Percentiles rank a stretch among this genome's conserved stretches.
Evolutionary conservation across 1,140 invertebrate species (phyloP).

Genomic region (Pentalonia nigronervosa): DNA sequence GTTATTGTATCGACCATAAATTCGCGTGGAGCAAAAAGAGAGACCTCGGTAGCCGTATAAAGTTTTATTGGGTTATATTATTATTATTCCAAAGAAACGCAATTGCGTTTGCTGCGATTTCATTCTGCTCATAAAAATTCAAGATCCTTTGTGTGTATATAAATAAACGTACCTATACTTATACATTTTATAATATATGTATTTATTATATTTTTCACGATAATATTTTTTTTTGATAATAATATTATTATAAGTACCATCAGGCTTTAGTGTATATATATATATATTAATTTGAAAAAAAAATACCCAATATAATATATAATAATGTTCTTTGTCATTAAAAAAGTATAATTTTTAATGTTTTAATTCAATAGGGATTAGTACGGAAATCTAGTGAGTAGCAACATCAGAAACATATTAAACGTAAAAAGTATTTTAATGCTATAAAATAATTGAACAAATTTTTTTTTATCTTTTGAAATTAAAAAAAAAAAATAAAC

Average conservation of each 20-base stretch:
- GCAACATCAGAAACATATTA: neutral
- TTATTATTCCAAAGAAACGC: slow-evolving; percentile 49
- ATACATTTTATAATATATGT: neutral
- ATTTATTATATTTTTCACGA: slow-evolving; percentile 7
- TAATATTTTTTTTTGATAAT: slow-evolving; percentile 6
- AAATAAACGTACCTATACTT: neutral
- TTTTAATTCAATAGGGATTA: neutral
- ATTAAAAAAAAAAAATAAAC: neutral
- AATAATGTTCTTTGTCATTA: neutral
- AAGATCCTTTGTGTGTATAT: neutral
- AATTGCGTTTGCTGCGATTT: slow-evolving; percentile 42
- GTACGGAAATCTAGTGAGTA: neutral
- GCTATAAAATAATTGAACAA: neutral
- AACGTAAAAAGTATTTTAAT: neutral
- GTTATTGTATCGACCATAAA: slow-evolving; percentile 41
- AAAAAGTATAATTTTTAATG: neutral
- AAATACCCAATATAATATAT: neutral
- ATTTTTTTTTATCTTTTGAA: neutral
- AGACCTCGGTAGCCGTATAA: slow-evolving; percentile 31
- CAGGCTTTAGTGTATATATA: neutral
- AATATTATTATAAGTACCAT: neutral
- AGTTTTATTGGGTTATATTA: slow-evolving; percentile 52
- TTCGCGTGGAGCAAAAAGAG: neutral
- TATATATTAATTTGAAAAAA: neutral
- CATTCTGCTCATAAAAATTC: slow-evolving; percentile 41